Evolutionary conservation across 2,888 invertebrate genomes (phyloP), one percentile per base, ranked within the genome.

Genomic region (Hermaeophaga mercurialis): DNA sequence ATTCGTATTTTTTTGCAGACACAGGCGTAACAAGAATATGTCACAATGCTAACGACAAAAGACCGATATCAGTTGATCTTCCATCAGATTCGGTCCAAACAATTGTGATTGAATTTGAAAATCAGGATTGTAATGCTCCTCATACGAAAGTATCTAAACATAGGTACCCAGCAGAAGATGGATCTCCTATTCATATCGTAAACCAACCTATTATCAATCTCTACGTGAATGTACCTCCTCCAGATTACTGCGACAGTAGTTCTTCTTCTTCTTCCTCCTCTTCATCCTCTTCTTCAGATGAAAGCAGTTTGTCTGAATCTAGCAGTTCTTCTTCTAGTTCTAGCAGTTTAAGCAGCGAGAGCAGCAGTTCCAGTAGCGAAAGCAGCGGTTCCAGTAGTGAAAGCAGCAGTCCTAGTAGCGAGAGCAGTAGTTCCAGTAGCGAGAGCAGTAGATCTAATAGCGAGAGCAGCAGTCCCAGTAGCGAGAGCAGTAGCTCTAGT

Each of bases 81-180:
- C 39, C 39, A 18, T 11, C 18, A 6, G 19, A 39, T 15, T 39
- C 39, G 7, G 39, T 39, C 8, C 39, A 39, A 39, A 11, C 39
- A 4, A 39, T 39, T 12, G 39, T 39, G 8, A 39, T 39, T 22
- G 39, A 39, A 39, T 39, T 39, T 22, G 39, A 39, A 39, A 39
- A 39, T 39, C 39, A 18, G 11, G 22, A 22, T 8, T 39, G 39
- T 22, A 2, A 9, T 3, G 3, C 18, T n/a, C 9, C 39, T 1
- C 7, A 19, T 12, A 39, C 39, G 1, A 39, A 39, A 39, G 39
- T 39, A 5, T 9, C 19, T 3, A 39, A 39, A 22, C 5, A 39
- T 5, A 18, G 19, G 12, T n/a, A 22, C 7, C 18, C 1, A 9
- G 19, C 12, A 7, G 3, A 5, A 12, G 39, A 39, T 5, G 19